Evolutionary conservation across 2,113 vertebrate genomes (phyloP).

Genomic region (Sialia sialis): DNA sequence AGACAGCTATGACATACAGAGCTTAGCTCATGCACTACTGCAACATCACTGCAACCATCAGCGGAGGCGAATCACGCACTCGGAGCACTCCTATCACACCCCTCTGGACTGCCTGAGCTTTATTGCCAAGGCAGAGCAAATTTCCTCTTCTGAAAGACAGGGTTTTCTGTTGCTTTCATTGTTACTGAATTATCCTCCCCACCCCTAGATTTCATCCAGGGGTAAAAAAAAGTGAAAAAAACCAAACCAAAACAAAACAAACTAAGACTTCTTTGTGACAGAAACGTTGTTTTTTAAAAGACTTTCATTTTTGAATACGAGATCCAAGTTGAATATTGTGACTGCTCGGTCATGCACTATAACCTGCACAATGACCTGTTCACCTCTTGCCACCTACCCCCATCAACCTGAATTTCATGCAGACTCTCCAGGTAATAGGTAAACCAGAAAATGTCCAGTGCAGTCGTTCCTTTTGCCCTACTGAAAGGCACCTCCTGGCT

Average conservation of each 20-base stretch:
- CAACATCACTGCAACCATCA: background rate
- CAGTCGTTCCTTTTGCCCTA: background rate
- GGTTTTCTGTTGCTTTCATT: background rate
- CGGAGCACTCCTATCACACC: background rate
- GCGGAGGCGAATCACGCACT: background rate
- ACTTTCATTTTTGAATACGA: background rate
- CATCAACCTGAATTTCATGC: background rate
- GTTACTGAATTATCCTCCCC: background rate
- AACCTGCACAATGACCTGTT: background rate
- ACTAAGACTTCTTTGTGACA: background rate
- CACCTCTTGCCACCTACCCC: background rate
- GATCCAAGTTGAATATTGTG: background rate
- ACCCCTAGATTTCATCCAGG: background rate
- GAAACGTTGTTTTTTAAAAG: background rate
- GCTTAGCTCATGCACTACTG: slow-evolving; percentile 35
- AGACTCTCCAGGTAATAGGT: background rate
- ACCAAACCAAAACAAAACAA: background rate
- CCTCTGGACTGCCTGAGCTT: background rate
- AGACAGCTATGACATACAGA: background rate
- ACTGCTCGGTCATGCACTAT: background rate
- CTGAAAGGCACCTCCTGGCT: background rate
- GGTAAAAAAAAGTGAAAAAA: background rate
- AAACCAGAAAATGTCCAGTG: background rate
- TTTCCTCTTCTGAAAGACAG: background rate
- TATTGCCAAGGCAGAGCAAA: background rate